Evolutionary conservation across 2,797 vertebrate species (phyloP).

Genomic region (Triplophysa yarkandensis): DNA sequence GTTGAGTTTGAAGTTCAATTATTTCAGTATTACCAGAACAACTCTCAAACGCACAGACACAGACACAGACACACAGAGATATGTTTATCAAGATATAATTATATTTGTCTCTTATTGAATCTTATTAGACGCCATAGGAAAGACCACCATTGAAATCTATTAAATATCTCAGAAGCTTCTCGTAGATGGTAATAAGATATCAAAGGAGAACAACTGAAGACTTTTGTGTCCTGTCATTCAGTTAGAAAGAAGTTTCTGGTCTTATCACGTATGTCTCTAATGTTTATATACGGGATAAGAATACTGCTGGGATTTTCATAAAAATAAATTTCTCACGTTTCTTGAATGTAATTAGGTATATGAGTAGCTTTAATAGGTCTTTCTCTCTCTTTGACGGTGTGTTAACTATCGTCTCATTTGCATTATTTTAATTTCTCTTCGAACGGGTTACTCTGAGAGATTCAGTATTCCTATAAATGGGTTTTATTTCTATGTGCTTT

Average conservation of each 20-base stretch:
- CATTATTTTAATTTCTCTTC: background rate
- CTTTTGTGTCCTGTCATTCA: background rate
- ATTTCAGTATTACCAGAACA: conserved; percentile 68
- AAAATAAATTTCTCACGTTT: no score
- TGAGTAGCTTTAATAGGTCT: background rate
- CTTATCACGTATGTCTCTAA: no score
- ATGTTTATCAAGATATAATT: background rate
- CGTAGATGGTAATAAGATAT: background rate
- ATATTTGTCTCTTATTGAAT: background rate
- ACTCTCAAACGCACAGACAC: conserved; percentile 38
- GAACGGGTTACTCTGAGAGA: background rate
- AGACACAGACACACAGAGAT: conserved; percentile 6
- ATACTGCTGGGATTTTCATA: no score
- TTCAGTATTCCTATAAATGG: no score
- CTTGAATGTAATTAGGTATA: no score
- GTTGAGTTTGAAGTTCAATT: conserved; percentile 78
- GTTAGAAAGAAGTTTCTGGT: background rate
- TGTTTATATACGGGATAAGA: no score
- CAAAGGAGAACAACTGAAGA: background rate
- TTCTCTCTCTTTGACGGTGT: background rate
- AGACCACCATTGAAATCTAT: background rate
- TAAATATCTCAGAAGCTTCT: background rate
- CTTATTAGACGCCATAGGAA: background rate
- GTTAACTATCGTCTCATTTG: background rate
- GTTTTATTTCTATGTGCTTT: no score